These are phyloP conservation scores for Archips crataeganus DNA, from an alignment of 2,888 invertebrate species.

Conservation along the genomic window DNA sequence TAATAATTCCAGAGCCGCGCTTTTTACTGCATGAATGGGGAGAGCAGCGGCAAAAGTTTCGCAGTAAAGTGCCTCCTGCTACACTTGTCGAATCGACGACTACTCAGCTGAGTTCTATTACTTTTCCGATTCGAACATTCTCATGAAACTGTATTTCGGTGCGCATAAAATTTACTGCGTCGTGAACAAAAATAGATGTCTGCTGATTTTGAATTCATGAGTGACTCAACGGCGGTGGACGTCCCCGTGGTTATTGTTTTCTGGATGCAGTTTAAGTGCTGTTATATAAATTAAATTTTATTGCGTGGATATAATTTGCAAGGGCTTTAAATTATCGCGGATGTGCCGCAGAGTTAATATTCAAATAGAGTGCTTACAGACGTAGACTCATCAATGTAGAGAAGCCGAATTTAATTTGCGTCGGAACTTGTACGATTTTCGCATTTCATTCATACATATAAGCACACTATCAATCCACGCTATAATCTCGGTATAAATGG, in stretches of 20 bases:
- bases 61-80: conserved; percentile 50
- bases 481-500: background rate
- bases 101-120: conserved; percentile 49
- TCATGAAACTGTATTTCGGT: conserved; percentile 55
- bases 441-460: background rate
- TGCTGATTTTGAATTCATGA: conserved; percentile 49
- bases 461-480: background rate
- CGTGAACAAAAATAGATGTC: conserved; percentile 55
- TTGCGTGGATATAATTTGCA: conserved; percentile 20
- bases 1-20: conserved; percentile 48
- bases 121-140: conserved; percentile 48
- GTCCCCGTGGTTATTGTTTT: conserved; percentile 33
- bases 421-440: conserved; percentile 1
- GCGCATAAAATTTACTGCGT: conserved; percentile 58
- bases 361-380: background rate
- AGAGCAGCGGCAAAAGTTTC: conserved; percentile 50
- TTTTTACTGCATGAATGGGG: conserved; percentile 50
- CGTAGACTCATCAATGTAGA: background rate
- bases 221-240: conserved; percentile 25
- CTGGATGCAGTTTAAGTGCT: conserved; percentile 13
- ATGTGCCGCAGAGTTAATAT: conserved; percentile 15
- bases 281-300: conserved; percentile 36
- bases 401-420: conserved; percentile 14
- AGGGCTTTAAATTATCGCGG: conserved; percentile 20
- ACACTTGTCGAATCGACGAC: conserved; percentile 55